Conservation (phyloP, 2,888 invertebrate species). For the Lepidonotus clava region DNA sequence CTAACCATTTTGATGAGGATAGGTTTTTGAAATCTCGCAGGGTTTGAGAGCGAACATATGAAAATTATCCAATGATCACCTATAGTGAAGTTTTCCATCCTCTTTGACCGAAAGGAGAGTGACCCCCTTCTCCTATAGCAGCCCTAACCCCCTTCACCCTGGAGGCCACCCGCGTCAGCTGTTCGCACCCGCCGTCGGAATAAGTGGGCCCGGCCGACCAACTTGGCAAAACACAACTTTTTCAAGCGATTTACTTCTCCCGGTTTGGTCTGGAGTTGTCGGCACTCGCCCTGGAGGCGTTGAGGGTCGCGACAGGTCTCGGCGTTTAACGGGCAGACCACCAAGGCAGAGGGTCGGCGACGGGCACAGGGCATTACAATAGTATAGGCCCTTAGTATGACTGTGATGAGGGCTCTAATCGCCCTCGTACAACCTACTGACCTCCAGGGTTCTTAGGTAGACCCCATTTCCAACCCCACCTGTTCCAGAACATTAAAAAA, state of each 20-base stretch:
- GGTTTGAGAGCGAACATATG: too few species aligned
- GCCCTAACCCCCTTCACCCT: neutral
- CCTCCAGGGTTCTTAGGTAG: neutral
- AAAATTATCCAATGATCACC: too few species aligned
- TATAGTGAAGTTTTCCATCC: too few species aligned
- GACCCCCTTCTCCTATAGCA: neutral
- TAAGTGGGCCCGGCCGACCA: constrained; percentile 2
- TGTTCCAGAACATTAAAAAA: neutral
- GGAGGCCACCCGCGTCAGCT: neutral
- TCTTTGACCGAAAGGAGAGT: neutral
- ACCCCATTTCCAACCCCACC: neutral
- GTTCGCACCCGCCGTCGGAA: constrained; percentile 3
- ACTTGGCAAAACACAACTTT: constrained; percentile 28
- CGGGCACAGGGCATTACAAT: neutral
- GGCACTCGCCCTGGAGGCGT: constrained; percentile 27
- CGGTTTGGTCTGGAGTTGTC: constrained; percentile 10
- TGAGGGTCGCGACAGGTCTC: neutral
- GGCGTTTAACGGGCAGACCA: neutral
- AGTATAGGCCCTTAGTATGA: constrained; percentile 5
- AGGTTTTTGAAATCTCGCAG: too few species aligned
- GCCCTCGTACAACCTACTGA: neutral
- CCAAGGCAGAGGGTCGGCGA: neutral
- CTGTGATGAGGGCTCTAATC: too few species aligned
- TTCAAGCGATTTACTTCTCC: constrained; percentile 13
- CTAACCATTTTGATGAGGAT: too few species aligned